Percentiles rank a stretch among this genome's conserved stretches.
These are phyloP conservation scores for Nyleta sp. DNA, from an alignment of 2,888 invertebrate genomes.

Conservation along the genomic window DNA sequence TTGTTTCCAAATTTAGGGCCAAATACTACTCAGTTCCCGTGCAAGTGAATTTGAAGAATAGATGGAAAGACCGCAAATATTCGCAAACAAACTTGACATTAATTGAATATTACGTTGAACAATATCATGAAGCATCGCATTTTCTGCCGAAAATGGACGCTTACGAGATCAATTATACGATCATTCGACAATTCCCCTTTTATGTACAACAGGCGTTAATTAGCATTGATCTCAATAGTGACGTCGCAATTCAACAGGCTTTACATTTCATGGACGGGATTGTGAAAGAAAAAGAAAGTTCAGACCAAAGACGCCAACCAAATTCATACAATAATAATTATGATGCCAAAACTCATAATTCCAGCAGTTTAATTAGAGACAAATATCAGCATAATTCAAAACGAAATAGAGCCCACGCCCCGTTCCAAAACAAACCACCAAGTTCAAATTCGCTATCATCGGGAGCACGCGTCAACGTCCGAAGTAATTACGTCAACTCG, in stretches of 20 bases:
- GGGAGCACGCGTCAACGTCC: no score
- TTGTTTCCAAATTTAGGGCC: background rate
- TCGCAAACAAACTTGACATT: background rate
- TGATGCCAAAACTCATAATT: background rate
- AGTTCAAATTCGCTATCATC: no score
- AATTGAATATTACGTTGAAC: background rate
- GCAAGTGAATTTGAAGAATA: background rate
- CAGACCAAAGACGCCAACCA: no score
- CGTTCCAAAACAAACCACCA: no score
- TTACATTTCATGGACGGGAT: background rate
- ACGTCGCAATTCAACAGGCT: background rate
- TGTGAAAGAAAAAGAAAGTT: background rate
- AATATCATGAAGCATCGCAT: conserved; percentile 1
- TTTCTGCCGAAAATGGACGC: background rate
- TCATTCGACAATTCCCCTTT: conserved; percentile 1
- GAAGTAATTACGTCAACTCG: no score
- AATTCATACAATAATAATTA: no score
- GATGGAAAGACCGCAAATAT: background rate
- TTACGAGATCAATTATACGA: conserved; percentile 12
- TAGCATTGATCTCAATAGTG: background rate
- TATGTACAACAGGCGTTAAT: background rate
- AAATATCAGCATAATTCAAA: no score
- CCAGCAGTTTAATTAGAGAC: background rate
- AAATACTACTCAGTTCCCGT: background rate
- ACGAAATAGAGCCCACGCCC: no score